These are phyloP conservation scores for Araneus ventricosus DNA, from an alignment of 1,140 invertebrate species.

Conservation along the genomic window DNA sequence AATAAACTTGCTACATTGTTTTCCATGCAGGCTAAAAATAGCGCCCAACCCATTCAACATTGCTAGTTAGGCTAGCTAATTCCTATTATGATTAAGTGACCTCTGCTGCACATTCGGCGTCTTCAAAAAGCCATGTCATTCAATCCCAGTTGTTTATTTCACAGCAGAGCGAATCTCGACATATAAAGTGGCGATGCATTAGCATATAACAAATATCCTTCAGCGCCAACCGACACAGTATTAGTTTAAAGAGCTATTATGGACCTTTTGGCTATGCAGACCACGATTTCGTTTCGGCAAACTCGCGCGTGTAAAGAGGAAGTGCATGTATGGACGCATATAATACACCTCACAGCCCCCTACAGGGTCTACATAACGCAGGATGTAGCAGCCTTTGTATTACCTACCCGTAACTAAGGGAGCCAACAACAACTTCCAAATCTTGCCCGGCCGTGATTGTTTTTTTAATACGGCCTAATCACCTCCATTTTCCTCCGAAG, in stretches of 20 bases:
- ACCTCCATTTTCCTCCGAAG: neutral
- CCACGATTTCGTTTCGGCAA: constrained; percentile 12
- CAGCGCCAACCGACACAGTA: constrained; percentile 21
- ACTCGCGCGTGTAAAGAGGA: constrained; percentile 56
- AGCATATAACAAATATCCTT: constrained; percentile 65
- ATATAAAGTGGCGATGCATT: constrained; percentile 13
- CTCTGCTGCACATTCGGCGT: neutral
- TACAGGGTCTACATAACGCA: neutral
- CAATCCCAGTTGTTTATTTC: neutral
- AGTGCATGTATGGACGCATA: constrained; percentile 22
- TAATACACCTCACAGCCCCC: neutral
- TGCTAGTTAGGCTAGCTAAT: neutral
- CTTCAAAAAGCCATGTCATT: constrained; percentile 12
- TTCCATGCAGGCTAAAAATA: neutral
- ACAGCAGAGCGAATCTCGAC: constrained; percentile 4
- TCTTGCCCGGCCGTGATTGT: constrained; percentile 22
- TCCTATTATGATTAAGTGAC: neutral
- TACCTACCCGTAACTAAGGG: constrained; percentile 55
- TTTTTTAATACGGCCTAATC: constrained; percentile 50
- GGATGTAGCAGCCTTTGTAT: constrained; percentile 45
- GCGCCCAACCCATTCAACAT: neutral
- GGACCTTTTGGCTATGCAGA: constrained; percentile 32
- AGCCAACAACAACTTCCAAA: constrained; percentile 12
- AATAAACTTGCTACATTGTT: neutral
- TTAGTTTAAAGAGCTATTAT: constrained; percentile 36